Evolutionary conservation across 2,113 vertebrate genomes (phyloP), one percentile per base, ranked within the genome.

Genomic region (Pteronura brasiliensis): DNA sequence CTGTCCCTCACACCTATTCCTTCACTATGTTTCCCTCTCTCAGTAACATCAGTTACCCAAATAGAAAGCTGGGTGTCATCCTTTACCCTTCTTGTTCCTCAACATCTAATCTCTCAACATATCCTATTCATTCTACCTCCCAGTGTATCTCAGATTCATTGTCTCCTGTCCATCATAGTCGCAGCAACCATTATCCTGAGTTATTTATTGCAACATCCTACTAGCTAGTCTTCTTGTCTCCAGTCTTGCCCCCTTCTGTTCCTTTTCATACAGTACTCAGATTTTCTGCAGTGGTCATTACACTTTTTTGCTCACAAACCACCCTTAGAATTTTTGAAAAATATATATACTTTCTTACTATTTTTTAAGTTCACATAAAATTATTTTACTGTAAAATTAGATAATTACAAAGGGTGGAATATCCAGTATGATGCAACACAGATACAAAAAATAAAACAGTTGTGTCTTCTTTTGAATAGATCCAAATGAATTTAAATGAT

Each of bases 331-430:
- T 86, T 47, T 83, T 82, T 55, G 7, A 47, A 82, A 85, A 36
- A 31, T 85, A 71, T 85, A 59, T 42, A 36, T 23, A 96, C 11
- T 15, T 27, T 94, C 25, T 42, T 55, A 74, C 1, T 3, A 63
- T 31, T 76, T 67, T 36, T 31, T 52, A 76, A 39, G 27, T 47
- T 89, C 34, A 5, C 72, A 59, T 52, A 44, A 82, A 96, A 95
- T 90, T 86, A 90, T 92, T 90, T 95, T 69, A 69, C 47, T 69
- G 2, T 81, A 89, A 86, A 12, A 55, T 76, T 67, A 89, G 65
- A 89, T 21, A 57, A 57, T 57, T 57, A 21, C 20, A 82, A 82
- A 81, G n/a, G 1, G 4, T 44, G 20, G 20, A 39, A 13, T 71
- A 61, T 34, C 25, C 17, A 36, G 29, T 7, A n/a, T 39, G 36